These are phyloP conservation scores for Chymomyza caudatula DNA, from an alignment of 2,888 invertebrate species.

Conservation along the genomic window DNA sequence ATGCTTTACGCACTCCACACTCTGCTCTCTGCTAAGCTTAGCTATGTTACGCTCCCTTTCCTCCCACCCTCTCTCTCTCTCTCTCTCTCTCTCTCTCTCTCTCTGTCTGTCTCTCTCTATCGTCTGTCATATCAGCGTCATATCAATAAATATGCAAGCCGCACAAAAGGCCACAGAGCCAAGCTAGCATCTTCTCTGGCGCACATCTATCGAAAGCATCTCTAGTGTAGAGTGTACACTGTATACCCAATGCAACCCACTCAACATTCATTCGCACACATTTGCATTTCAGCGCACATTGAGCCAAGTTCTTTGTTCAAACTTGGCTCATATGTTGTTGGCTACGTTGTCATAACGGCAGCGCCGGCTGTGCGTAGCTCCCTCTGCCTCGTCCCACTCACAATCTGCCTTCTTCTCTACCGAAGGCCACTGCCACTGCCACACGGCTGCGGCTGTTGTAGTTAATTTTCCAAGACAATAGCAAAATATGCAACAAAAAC, in stretches of 20 bases:
- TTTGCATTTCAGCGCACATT: background rate
- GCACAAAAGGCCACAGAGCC: constrained; percentile 50
- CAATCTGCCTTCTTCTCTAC: background rate
- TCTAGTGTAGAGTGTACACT: background rate
- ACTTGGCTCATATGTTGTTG: constrained; percentile 42
- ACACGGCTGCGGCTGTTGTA: constrained; percentile 43
- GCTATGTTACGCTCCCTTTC: too few relatives aligned
- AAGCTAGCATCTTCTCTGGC: background rate
- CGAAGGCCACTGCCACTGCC: background rate
- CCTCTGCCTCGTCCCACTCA: background rate
- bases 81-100: background rate
- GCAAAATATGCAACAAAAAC: constrained; percentile 15
- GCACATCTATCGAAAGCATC: background rate
- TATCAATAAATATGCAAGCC: constrained; percentile 66
- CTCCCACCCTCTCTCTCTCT: background rate
- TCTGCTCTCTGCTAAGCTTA: too few relatives aligned
- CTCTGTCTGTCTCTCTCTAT: background rate
- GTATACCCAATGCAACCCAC: too few relatives aligned
- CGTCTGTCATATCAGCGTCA: constrained; percentile 65
- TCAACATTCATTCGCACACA: background rate
- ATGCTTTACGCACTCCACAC: constrained; percentile 17
- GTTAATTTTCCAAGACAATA: constrained; percentile 71
- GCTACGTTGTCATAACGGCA: background rate
- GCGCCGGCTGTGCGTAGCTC: constrained; percentile 6
- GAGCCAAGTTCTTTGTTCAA: constrained; percentile 42